A percentile compares a stretch with the other conserved stretches of the same genome.
Conservation (phyloP, 1,140 invertebrate species). For the Trichonephila clavipes region DNA sequence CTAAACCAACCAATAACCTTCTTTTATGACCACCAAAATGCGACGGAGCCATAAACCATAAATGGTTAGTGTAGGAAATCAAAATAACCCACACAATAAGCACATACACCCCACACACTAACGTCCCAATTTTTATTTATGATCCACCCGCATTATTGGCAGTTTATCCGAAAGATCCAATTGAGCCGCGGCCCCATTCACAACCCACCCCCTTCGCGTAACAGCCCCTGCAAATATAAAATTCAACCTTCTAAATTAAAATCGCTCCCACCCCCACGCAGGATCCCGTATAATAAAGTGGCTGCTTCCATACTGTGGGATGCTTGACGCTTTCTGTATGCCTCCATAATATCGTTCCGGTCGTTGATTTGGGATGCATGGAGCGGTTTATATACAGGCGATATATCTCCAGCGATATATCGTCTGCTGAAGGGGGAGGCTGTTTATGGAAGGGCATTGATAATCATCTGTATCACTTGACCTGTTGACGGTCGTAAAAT, state of each 20-base stretch:
- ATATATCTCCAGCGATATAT: slow-evolving; percentile 36
- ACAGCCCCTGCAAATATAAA: slow-evolving; percentile 50
- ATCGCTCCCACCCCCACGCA: background rate
- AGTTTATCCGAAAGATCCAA: slow-evolving; percentile 46
- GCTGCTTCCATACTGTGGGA: background rate
- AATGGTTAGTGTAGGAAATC: slow-evolving; percentile 59
- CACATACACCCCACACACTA: slow-evolving; percentile 34
- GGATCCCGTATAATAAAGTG: slow-evolving; percentile 6
- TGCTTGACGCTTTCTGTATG: background rate
- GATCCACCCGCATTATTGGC: slow-evolving; percentile 27
- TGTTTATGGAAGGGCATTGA: slow-evolving; percentile 39
- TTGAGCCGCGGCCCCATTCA: background rate
- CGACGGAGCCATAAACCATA: slow-evolving; percentile 53
- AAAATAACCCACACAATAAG: slow-evolving; percentile 51
- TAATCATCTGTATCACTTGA: slow-evolving; percentile 69
- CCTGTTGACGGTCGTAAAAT: slow-evolving; percentile 63
- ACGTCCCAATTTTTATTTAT: slow-evolving; percentile 58
- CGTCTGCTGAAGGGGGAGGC: background rate
- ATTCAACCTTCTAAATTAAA: slow-evolving; percentile 63
- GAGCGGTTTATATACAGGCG: slow-evolving; percentile 39
- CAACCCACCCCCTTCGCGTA: background rate
- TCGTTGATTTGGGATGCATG: slow-evolving; percentile 1
- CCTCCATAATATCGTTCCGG: background rate
- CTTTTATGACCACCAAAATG: slow-evolving; percentile 55
- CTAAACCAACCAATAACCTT: slow-evolving; percentile 58